Evolutionary conservation across 1,140 invertebrate genomes (phyloP), one percentile per base, ranked within the genome.

Genomic region (Orussus abietinus): DNA sequence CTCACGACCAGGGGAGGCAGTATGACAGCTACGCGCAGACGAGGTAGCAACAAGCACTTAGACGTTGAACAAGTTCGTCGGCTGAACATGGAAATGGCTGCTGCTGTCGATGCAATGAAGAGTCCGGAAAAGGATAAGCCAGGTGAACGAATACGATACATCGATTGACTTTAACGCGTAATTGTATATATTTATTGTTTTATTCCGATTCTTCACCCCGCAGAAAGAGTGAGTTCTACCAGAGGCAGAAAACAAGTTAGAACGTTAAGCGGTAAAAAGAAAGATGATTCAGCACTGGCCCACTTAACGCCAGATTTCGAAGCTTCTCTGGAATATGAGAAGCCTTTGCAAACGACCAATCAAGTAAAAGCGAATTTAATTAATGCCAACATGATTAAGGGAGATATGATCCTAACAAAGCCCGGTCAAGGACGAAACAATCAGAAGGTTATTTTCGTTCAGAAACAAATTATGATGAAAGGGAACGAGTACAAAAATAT

Each of bases 61-160:
- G 70, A 75, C 30, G 55, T 52, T 31, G 72, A 75, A 18, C 71
- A 72, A 45, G 67, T 62, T 0, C 51, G 66, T 9, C 57, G 67
- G n/a, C 53, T 73, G 9, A 65, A 74, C 18, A 51, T 64, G 35
- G 71, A 75, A 62, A 73, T 75, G 72, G 69, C 70, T 44, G 69
- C 67, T 35, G 69, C 67, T 11, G 69, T 72, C 4, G 66, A 50
- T 46, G 69, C 69, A 7, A 74, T 75, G 72, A 72, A 71, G 17
- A 67, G 55, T 47, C 58, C 67, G 4, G 69, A 71, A 5, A 64
- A 68, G 5, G 64, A 68, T 1, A 67, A 55, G 44, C 45, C 35
- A 6, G 59, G 64, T 59, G 54, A 36, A 12, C 14, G n/a, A n/a
- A n/a, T n/a, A n/a, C n/a, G n/a, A n/a, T n/a, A n/a, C n/a, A n/a